Conservation (phyloP, 2,888 invertebrate genomes). For the Mesoligia furuncula region DNA sequence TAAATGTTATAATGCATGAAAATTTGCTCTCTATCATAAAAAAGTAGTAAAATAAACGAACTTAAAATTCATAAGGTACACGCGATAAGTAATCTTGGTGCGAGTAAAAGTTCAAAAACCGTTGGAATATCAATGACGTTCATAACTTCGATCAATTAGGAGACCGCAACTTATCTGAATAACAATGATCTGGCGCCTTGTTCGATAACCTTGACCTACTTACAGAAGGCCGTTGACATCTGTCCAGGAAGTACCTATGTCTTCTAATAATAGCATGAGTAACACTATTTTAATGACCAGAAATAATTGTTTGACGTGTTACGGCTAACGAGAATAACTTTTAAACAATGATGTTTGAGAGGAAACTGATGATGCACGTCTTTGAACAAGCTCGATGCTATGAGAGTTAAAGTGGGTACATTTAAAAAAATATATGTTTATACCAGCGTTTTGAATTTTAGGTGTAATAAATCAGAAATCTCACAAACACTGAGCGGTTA, state of each 20-base stretch:
- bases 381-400: conserved; percentile 14
- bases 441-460: conserved; percentile 51
- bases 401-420: conserved; percentile 11
- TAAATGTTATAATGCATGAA: conserved; percentile 43
- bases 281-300: conserved; percentile 31
- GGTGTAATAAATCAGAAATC: conserved; percentile 61
- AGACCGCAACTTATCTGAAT: conserved; percentile 50
- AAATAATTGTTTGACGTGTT: conserved; percentile 33
- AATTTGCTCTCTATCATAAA: conserved; percentile 13
- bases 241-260: conserved; percentile 24
- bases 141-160: conserved; percentile 48
- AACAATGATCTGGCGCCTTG: conserved; percentile 53
- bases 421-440: conserved; percentile 13
- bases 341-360: conserved; percentile 30
- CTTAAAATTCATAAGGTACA: conserved; percentile 52
- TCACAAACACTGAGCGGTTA: conserved; percentile 47
- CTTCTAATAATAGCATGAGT: conserved; percentile 42
- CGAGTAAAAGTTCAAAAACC: conserved; percentile 52
- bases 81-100: conserved; percentile 43
- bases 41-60: conserved; percentile 26
- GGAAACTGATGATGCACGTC: conserved; percentile 30
- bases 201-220: conserved; percentile 69
- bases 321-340: conserved; percentile 24
- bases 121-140: conserved; percentile 60
- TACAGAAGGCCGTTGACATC: conserved; percentile 69